Conservation (phyloP, 2,888 invertebrate species). For the Ischnus inquisitorius region DNA sequence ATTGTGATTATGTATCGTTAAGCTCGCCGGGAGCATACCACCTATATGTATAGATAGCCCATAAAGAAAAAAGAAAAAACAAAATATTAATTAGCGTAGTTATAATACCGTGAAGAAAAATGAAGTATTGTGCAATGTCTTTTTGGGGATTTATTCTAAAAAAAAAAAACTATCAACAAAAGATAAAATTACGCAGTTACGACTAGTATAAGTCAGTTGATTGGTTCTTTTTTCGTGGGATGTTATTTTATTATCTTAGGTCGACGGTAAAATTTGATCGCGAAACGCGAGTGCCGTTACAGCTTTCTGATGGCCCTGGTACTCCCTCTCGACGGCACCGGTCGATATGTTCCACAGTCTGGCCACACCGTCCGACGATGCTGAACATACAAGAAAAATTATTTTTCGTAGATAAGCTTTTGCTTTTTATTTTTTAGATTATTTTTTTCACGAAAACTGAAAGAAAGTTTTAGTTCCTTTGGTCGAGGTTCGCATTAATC, state of each 20-base stretch:
- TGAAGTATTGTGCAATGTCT: conserved; percentile 10
- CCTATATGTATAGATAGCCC: conserved; percentile 64
- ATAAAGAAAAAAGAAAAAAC: conserved; percentile 25
- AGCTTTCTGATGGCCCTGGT: conserved; percentile 97
- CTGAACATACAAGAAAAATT: too few species aligned
- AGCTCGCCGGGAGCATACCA: conserved; percentile 46
- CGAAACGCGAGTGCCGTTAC: conserved; percentile 96
- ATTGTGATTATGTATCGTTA: conserved; percentile 57
- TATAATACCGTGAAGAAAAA: conserved; percentile 23
- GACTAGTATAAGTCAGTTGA: background rate
- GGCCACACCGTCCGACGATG: conserved; percentile 97
- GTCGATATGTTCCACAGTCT: conserved; percentile 97
- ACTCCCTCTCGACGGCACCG: conserved; percentile 95
- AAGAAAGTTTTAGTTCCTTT: too few species aligned
- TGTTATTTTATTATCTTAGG: conserved; percentile 42
- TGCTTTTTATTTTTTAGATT: background rate
- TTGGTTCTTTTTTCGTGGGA: background rate
- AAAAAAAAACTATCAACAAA: background rate
- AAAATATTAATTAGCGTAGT: conserved; percentile 58
- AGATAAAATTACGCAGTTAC: background rate
- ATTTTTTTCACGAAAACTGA: too few species aligned
- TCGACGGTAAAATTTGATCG: conserved; percentile 88
- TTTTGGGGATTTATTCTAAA: conserved; percentile 27
- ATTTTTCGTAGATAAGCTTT: too few species aligned
- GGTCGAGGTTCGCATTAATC: too few species aligned